Evolutionary conservation across 2,888 invertebrate genomes (phyloP), one percentile per base, ranked within the genome.

Genomic region (Drosophila mettleri): DNA sequence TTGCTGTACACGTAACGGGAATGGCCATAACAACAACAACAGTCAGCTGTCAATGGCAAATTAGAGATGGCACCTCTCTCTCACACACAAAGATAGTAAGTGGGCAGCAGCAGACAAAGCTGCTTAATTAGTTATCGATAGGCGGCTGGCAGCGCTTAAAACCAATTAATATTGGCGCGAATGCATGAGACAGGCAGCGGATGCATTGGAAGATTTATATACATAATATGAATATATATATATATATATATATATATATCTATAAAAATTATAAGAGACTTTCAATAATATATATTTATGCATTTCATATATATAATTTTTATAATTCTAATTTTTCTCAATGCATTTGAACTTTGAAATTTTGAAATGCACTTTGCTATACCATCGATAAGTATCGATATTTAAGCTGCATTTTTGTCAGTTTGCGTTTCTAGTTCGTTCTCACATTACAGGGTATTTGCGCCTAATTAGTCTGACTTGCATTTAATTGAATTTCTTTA

Each of bases 111-210:
- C 54, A 18, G 41, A 12, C 51, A 33, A 45, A 10, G 43, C 52
- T n/a, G n/a, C 34, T 62, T 73, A 73, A 74, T 74, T 73, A 53
- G 54, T 33, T 74, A 78, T 74, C 78, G 78, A 76, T 77, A 69
- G 52, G 48, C 54, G 27, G 38, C 46, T 24, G 12, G 34, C 34
- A 16, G n/a, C 22, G 16, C 14, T 18, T 20, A 48, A 18, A 16
- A 16, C 22, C 22, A 49, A 34, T 49, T 49, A 33, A 34, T 9
- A 4, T 1, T 10, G 10, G 6, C 22, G 10, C 9, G 6, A 0
- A 14, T 9, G 31, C 18, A 12, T 20, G 12, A 36, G 16, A 16
- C 9, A 29, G 29, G 29, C 29, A 29, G 6, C 5, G 6, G 24
- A n/a, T n/a, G n/a, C n/a, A n/a, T n/a, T n/a, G n/a, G n/a, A n/a